Evolutionary conservation across 37 sponge, comb jelly and placozoan genomes (phyloP), one percentile per base, ranked within the genome.

Genomic region (Lycopodina hypogea): DNA sequence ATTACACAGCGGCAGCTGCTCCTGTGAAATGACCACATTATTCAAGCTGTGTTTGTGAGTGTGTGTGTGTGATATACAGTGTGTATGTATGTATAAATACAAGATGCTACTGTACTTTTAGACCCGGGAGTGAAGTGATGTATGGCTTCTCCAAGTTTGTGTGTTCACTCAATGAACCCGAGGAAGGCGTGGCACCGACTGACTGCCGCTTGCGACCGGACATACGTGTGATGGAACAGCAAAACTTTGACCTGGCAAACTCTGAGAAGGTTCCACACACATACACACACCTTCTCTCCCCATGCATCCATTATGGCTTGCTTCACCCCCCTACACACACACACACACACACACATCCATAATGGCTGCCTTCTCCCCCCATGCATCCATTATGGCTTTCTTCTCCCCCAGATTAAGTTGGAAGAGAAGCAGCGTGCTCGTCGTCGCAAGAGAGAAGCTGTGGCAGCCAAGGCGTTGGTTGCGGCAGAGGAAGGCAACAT

Each of bases 391-490:
- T 9, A 45, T 45, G 9, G 8, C 8, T 9, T 12, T 52, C 11
- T n/a, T 29, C 11, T 36, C 1, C 2, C 55, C 28, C 70, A 94
- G 88, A 63, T 86, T 33, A 69, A 74, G 34, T 81, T 96, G 24
- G 97, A 97, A 58, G 97, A 97, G 85, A 90, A 91, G 41, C 97
- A 98, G 82, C 79, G 99, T 68, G 88, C 90, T 0, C 88, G 90
- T 67, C 87, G 99, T 0, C 86, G 96, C 22, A 83, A 64, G 42
- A 72, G 96, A 39, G 99, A 98, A 68, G 92, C 96, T 15, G 14
- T 39, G 8, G 81, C 86, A 14, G 79, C 79, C 12, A 42, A 68
- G 39, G 89, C 94, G 22, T 90, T 91, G 7, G 92, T 89, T 24
- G 89, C 86, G 56, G 85, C 81, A 14, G 89, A 83, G 15, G 38